These are phyloP conservation scores for Falcaria lacertinaria DNA, from an alignment of 2,888 invertebrate genomes.

Conservation along the genomic window DNA sequence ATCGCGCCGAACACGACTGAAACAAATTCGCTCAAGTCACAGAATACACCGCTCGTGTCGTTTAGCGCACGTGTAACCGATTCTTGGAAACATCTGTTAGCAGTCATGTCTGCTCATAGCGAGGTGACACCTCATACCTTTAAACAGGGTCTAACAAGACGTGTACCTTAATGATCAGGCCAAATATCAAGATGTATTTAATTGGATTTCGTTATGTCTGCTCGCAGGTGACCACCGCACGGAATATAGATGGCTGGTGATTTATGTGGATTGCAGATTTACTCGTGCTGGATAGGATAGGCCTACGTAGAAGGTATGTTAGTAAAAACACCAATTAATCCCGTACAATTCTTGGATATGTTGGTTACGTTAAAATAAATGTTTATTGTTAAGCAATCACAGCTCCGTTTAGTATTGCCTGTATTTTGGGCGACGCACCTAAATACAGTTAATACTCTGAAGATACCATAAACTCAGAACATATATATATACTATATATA, in stretches of 20 bases:
- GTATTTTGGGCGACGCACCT: too few species aligned
- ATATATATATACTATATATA: too few species aligned
- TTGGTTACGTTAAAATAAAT: too few species aligned
- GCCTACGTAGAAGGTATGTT: too few species aligned
- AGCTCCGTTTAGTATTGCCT: too few species aligned
- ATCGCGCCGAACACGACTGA: neutral
- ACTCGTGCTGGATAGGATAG: conserved; percentile 14
- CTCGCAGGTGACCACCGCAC: conserved; percentile 60
- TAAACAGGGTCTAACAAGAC: conserved; percentile 55
- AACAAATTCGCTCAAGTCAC: neutral
- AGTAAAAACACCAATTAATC: too few species aligned
- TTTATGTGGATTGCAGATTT: conserved; percentile 39
- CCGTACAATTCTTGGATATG: too few species aligned
- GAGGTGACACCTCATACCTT: conserved; percentile 36
- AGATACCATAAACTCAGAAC: too few species aligned
- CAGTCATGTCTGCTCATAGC: conserved; percentile 33
- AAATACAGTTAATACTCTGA: too few species aligned
- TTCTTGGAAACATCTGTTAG: conserved; percentile 22
- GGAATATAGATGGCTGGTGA: conserved; percentile 63
- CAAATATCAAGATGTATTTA: conserved; percentile 76
- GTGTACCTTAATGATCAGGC: conserved; percentile 62
- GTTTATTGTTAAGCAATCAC: too few species aligned
- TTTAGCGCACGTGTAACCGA: neutral
- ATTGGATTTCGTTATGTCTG: conserved; percentile 64
- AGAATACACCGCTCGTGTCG: neutral